Percentiles rank a stretch among this genome's conserved stretches.
Conservation (phyloP, 2,888 invertebrate genomes). For the Trissolcus brochymenae region DNA sequence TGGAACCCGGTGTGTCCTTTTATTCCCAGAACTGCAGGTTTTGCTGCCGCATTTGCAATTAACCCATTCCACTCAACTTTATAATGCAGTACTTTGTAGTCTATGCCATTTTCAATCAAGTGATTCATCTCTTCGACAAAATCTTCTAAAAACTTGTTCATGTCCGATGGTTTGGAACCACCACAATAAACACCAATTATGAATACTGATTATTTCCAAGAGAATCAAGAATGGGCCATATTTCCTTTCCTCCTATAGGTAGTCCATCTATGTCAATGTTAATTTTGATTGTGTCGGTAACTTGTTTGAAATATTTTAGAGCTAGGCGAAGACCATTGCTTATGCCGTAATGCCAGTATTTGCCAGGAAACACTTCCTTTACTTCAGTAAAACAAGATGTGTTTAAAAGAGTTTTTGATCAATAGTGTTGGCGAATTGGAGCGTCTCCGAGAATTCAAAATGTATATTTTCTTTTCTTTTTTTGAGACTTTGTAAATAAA, state of each 20-base stretch:
- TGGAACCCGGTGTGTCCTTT: slow-evolving; percentile 2
- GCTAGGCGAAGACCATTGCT: not conserved
- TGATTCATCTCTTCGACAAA: not conserved
- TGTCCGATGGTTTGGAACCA: not conserved
- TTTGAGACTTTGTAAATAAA: too few relatives aligned
- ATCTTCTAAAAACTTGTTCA: not conserved
- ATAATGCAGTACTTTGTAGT: not conserved
- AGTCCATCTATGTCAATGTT: not conserved
- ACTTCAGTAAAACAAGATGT: not conserved
- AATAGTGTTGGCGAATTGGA: too few relatives aligned
- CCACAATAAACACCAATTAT: not conserved
- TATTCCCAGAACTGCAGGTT: slow-evolving; percentile 1
- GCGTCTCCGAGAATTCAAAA: too few relatives aligned
- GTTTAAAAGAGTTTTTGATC: not conserved
- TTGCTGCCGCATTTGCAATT: slow-evolving; percentile 5
- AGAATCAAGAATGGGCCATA: not conserved
- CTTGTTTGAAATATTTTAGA: not conserved
- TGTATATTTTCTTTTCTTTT: too few relatives aligned
- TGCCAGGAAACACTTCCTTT: not conserved
- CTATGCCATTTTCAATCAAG: not conserved
- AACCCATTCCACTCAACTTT: not conserved
- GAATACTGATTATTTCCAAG: not conserved
- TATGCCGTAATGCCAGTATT: not conserved
- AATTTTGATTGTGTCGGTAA: not conserved
- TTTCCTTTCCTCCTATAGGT: not conserved